Percentiles rank a stretch among this genome's conserved stretches.
phyloP scores from a whole-genome alignment of 1,140 invertebrate species.

The Galleria mellonella region DNA sequence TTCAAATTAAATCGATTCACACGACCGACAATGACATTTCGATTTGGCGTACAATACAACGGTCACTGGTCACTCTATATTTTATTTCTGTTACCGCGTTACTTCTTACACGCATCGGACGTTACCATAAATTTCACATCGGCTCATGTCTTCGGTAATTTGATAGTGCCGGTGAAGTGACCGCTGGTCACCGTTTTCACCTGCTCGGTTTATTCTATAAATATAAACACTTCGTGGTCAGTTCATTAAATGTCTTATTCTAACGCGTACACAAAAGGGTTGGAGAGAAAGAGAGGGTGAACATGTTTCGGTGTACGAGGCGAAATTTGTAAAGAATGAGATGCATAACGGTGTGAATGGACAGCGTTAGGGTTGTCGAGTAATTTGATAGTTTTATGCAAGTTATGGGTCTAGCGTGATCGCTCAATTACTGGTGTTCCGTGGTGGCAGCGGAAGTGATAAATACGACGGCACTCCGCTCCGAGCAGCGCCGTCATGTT shows the following conservation, averaged over 20 bases:
- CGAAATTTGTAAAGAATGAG: neutral
- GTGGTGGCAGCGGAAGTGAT: constrained; percentile 45
- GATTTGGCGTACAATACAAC: constrained; percentile 20
- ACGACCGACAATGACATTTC: constrained; percentile 18
- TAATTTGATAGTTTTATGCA: constrained; percentile 46
- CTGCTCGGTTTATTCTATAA: constrained; percentile 25
- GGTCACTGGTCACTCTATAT: constrained; percentile 30
- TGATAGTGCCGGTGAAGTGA: constrained; percentile 44
- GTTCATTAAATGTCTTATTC: constrained; percentile 15
- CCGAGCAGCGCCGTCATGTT: constrained; percentile 19
- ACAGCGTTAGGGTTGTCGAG: constrained; percentile 31
- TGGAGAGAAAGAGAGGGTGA: constrained; percentile 12
- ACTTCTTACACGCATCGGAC: constrained; percentile 29
- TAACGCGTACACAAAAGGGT: neutral
- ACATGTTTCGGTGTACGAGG: constrained; percentile 14
- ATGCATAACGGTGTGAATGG: constrained; percentile 10
- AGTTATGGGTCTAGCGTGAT: constrained; percentile 45
- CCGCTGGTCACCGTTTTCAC: constrained; percentile 47
- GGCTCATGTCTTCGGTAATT: constrained; percentile 37
- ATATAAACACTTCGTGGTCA: constrained; percentile 11
- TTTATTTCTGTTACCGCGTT: constrained; percentile 31
- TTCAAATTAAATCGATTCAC: constrained; percentile 53
- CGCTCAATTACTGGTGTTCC: constrained; percentile 60
- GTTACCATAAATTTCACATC: constrained; percentile 42
- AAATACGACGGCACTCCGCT: constrained; percentile 36